Evolutionary conservation across 2,888 invertebrate species (phyloP).

Genomic region (Chrysomela aeneicollis): DNA sequence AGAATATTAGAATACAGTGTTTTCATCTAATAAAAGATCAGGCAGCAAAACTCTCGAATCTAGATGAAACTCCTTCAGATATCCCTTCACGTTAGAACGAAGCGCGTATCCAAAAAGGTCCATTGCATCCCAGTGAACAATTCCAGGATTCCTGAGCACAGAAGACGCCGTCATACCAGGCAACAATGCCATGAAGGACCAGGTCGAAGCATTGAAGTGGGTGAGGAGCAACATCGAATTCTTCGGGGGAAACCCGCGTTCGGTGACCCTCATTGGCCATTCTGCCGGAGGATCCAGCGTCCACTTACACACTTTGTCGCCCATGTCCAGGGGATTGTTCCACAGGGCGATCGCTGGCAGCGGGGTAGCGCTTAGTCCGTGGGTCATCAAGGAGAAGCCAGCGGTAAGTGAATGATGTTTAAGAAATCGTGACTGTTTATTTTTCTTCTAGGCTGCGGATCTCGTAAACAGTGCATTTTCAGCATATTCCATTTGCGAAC

Average conservation of each 20-base stretch:
- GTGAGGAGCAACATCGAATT: constrained; percentile 54
- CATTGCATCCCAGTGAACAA: too few species aligned
- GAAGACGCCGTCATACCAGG: constrained; percentile 56
- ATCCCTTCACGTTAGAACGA: too few species aligned
- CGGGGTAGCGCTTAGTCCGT: constrained; percentile 71
- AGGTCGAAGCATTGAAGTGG: constrained; percentile 55
- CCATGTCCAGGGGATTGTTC: constrained; percentile 49
- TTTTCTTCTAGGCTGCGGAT: too few species aligned
- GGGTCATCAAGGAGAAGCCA: constrained; percentile 66
- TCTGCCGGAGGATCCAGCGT: constrained; percentile 59
- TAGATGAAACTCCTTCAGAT: too few species aligned
- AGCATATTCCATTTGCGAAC: too few species aligned
- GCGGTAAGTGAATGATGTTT: background rate
- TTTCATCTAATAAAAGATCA: too few species aligned
- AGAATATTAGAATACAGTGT: too few species aligned
- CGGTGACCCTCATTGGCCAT: constrained; percentile 55
- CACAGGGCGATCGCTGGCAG: constrained; percentile 72
- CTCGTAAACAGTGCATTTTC: too few species aligned
- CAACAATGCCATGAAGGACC: constrained; percentile 59
- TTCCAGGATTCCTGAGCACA: constrained; percentile 56
- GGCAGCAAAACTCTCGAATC: too few species aligned
- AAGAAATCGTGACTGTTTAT: too few species aligned
- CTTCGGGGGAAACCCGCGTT: constrained; percentile 58
- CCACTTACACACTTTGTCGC: constrained; percentile 57
- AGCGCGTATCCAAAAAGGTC: too few species aligned